Percentiles rank a stretch among this genome's conserved stretches.
Evolutionary conservation across 2,888 invertebrate genomes (phyloP).

Genomic region (Drosophila anceps): DNA sequence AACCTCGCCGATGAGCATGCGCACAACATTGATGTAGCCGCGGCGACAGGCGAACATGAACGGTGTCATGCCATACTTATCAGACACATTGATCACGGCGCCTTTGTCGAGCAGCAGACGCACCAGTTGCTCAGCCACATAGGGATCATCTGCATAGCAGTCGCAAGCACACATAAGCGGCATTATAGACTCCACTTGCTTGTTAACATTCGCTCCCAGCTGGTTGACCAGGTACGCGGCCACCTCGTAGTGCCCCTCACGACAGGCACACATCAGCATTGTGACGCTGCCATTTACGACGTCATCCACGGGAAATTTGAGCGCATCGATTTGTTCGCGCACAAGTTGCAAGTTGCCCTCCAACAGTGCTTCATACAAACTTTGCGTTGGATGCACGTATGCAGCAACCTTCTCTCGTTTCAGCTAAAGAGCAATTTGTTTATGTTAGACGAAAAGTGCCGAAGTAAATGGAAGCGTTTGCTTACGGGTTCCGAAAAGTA

Average conservation of each 20-base stretch:
- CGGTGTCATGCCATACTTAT: constrained; percentile 83
- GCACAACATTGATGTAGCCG: constrained; percentile 77
- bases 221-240: constrained; percentile 75
- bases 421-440: constrained; percentile 21
- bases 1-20: constrained; percentile 73
- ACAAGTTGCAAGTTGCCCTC: constrained; percentile 68
- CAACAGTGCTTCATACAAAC: constrained; percentile 64
- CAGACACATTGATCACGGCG: constrained; percentile 81
- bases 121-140: constrained; percentile 70
- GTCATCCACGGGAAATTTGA: constrained; percentile 60
- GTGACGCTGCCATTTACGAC: constrained; percentile 64
- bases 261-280: constrained; percentile 77
- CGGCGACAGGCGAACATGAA: constrained; percentile 84
- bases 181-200: constrained; percentile 78
- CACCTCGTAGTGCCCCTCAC: constrained; percentile 73
- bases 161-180: constrained; percentile 82
- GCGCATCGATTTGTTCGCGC: constrained; percentile 59
- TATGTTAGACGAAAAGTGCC: not conserved
- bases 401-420: constrained; percentile 35
- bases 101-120: constrained; percentile 73
- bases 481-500: constrained; percentile 81
- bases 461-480: not conserved
- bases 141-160: constrained; percentile 53
- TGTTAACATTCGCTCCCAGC: constrained; percentile 76
- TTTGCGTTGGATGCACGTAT: constrained; percentile 50